Percentiles rank a stretch among this genome's conserved stretches.
Evolutionary conservation across 2,797 vertebrate genomes (phyloP).

Genomic region (Pseudochaenichthys georgianus): DNA sequence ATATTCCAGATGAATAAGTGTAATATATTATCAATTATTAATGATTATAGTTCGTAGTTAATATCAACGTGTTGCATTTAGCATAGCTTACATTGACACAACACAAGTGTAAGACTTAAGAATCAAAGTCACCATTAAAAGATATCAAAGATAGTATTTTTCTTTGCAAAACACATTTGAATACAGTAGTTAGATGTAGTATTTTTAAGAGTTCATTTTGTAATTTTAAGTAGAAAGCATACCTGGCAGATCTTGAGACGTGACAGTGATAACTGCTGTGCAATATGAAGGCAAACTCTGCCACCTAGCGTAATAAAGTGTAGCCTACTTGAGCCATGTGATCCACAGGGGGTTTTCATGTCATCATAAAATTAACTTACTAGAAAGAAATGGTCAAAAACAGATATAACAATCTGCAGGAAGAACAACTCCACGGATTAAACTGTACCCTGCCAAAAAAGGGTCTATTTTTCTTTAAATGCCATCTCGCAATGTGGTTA

Average conservation of each 20-base stretch:
- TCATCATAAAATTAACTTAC: too few relatives aligned
- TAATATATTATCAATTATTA: too few relatives aligned
- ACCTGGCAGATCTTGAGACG: neutral
- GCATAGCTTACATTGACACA: neutral
- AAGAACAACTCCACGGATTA: neutral
- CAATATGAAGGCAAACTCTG: constrained; percentile 41
- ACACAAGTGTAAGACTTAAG: neutral
- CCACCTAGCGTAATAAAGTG: constrained; percentile 54
- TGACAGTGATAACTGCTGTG: neutral
- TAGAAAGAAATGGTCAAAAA: neutral
- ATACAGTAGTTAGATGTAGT: too few relatives aligned
- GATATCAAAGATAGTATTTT: neutral
- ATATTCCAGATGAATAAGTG: neutral
- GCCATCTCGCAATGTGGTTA: neutral
- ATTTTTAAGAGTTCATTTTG: neutral
- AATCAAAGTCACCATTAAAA: constrained; percentile 2
- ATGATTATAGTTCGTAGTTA: too few relatives aligned
- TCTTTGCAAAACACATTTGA: neutral
- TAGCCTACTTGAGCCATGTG: neutral
- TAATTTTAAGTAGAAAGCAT: neutral
- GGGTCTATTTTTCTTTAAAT: neutral
- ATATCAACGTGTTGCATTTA: constrained; percentile 3
- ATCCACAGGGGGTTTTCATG: too few relatives aligned
- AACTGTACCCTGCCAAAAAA: neutral
- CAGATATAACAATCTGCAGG: neutral